These are phyloP conservation scores for Salpingus planirostris DNA, from an alignment of 2,888 invertebrate species.

Conservation along the genomic window DNA sequence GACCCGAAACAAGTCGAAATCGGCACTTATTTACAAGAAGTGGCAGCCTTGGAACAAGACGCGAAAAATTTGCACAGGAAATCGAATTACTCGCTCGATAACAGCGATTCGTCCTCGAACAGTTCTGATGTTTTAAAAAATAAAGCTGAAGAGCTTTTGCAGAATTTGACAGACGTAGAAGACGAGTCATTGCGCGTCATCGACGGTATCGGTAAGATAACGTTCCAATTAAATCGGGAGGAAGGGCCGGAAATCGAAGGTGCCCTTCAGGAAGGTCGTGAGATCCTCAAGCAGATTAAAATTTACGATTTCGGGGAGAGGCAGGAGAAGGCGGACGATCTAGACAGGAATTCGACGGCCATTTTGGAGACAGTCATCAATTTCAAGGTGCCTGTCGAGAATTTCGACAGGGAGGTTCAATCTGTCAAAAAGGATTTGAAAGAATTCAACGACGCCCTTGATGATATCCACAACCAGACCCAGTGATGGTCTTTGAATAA, in stretches of 20 bases:
- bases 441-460: conserved; percentile 56
- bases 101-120: conserved; percentile 50
- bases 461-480: conserved; percentile 63
- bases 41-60: conserved; percentile 55
- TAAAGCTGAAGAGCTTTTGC: conserved; percentile 46
- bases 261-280: conserved; percentile 65
- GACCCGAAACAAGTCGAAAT: conserved; percentile 61
- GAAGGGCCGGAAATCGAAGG: conserved; percentile 69
- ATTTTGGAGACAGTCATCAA: conserved; percentile 57
- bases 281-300: conserved; percentile 53
- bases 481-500: conserved; percentile 50
- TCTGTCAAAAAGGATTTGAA: conserved; percentile 51
- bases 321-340: conserved; percentile 38
- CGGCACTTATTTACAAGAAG: conserved; percentile 49
- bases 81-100: conserved; percentile 50
- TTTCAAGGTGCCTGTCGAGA: conserved; percentile 59
- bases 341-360: conserved; percentile 51
- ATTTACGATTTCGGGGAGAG: conserved; percentile 36
- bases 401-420: conserved; percentile 50
- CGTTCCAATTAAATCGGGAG: conserved; percentile 63
- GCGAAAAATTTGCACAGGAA: conserved; percentile 53
- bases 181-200: conserved; percentile 56
- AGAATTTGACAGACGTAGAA: conserved; percentile 47
- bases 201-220: conserved; percentile 60
- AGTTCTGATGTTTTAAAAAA: conserved; percentile 48